Conservation (phyloP, 2,888 invertebrate genomes). For the Piscicola geometra region DNA sequence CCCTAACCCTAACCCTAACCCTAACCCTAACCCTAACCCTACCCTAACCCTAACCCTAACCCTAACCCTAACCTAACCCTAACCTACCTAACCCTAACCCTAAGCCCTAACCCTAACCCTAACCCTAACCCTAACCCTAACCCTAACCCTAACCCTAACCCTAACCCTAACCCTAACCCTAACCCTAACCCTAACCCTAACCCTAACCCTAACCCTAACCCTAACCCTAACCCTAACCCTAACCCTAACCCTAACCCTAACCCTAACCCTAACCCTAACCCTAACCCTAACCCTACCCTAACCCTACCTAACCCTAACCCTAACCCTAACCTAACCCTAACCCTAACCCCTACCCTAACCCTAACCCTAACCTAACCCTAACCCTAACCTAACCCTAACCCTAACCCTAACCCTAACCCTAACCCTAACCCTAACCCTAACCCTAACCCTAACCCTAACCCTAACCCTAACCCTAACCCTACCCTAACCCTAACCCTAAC, state of each 20-base stretch:
- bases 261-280: constrained; percentile 43
- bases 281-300: constrained; percentile 43
- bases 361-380: constrained; percentile 41
- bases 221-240: constrained; percentile 43
- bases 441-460: constrained; percentile 42
- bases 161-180: too few species aligned
- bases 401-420: constrained; percentile 43
- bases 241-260: constrained; percentile 42
- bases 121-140: too few species aligned
- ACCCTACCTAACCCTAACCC: constrained; percentile 41
- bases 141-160: too few species aligned
- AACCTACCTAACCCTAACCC: too few species aligned
- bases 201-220: constrained; percentile 43
- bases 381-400: constrained; percentile 43
- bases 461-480: constrained; percentile 41
- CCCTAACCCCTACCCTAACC: constrained; percentile 41
- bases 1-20: too few species aligned
- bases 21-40: too few species aligned
- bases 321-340: constrained; percentile 40
- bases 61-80: too few species aligned
- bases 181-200: too few species aligned
- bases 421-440: constrained; percentile 43
- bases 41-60: too few species aligned
- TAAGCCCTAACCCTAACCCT: too few species aligned
- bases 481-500: constrained; percentile 42